Percentiles rank a stretch among this genome's conserved stretches.
phyloP scores from a whole-genome alignment of 2,113 vertebrate species.

The Paracyprichromis sp. region DNA sequence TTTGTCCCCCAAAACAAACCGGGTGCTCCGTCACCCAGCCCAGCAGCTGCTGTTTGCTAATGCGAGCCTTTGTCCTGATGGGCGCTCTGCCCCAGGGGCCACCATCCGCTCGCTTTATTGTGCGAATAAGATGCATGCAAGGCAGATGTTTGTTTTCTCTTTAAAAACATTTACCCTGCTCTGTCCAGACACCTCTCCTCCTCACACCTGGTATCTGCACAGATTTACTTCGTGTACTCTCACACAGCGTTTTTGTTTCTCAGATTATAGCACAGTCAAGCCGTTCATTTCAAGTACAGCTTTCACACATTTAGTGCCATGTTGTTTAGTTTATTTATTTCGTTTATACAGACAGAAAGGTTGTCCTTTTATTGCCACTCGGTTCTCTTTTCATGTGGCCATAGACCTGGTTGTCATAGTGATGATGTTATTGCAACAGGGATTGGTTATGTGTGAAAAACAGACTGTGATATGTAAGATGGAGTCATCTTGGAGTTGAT shows the following conservation, averaged over 20 bases:
- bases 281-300: neutral
- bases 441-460: neutral
- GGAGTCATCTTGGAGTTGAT: neutral
- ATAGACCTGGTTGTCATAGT: constrained; percentile 1
- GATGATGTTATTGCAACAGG: neutral
- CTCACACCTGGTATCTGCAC: neutral
- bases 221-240: neutral
- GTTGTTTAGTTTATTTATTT: neutral
- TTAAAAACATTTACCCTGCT: neutral
- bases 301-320: neutral
- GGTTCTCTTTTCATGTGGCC: neutral
- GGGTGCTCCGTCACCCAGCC: constrained; percentile 15
- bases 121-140: constrained; percentile 6
- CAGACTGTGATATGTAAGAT: neutral
- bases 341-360: neutral
- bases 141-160: constrained; percentile 46
- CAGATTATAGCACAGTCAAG: neutral
- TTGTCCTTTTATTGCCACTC: neutral
- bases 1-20: constrained; percentile 67
- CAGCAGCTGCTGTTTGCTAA: constrained; percentile 66
- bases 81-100: neutral
- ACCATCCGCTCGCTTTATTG: constrained; percentile 11
- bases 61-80: constrained; percentile 34
- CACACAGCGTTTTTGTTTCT: neutral
- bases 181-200: no score